Conservation (phyloP, 2,113 vertebrate species). For the Rhegmatorhina hoffmannsi region DNA sequence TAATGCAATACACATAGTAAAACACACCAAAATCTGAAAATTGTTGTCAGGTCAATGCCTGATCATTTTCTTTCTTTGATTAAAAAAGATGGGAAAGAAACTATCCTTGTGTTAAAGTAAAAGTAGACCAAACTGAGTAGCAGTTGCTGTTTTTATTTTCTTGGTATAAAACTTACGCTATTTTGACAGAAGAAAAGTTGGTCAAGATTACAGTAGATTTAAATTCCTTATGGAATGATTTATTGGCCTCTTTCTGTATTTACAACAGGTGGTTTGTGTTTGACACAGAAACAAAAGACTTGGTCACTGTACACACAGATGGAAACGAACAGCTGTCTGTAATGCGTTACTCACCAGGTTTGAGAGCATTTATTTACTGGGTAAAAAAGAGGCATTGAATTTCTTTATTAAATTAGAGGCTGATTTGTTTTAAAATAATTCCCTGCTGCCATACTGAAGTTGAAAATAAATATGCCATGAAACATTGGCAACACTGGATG, state of each 20-base stretch:
- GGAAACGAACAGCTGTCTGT: slow-evolving; percentile 97
- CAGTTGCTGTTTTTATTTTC: slow-evolving; percentile 28
- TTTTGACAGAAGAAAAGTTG: slow-evolving; percentile 16
- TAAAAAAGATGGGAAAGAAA: neutral
- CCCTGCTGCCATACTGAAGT: neutral
- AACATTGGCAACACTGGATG: neutral
- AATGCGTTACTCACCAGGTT: slow-evolving; percentile 93
- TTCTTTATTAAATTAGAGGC: neutral
- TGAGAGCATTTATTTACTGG: neutral
- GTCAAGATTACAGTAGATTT: neutral
- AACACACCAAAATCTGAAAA: neutral
- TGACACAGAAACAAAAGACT: slow-evolving; percentile 95
- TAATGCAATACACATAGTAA: neutral
- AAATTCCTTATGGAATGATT: neutral
- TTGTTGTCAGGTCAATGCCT: neutral
- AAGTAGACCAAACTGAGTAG: neutral
- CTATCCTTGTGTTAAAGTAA: neutral
- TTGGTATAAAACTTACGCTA: neutral
- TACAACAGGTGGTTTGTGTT: slow-evolving; percentile 94
- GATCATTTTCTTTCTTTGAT: neutral
- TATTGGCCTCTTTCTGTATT: slow-evolving; percentile 42
- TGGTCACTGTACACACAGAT: slow-evolving; percentile 97
- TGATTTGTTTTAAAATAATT: neutral
- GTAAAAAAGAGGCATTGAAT: accelerated
- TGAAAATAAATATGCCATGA: neutral